Evolutionary conservation across 2,797 vertebrate species (phyloP), one percentile per base, ranked within the genome.

Genomic region (Liparis tanakae): DNA sequence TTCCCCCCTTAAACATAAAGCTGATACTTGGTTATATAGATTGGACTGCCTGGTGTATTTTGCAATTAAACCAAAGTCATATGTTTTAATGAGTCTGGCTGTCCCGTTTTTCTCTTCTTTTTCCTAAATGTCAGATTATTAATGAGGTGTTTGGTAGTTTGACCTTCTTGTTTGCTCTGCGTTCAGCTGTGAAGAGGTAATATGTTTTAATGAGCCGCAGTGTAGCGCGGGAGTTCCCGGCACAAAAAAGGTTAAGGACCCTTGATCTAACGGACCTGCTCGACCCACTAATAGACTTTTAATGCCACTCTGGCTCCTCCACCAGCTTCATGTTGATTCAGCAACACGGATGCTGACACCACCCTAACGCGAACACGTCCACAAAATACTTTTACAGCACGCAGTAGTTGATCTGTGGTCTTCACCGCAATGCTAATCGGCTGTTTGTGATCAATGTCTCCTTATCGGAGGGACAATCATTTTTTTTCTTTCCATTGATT

Each of bases 141-240:
- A 85, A 85, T 86, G 78, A 84, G 84, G 33, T 65, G 79, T 78
- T 81, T 67, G 79, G 39, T 66, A 7, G 3, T 76, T 54, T 85
- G 84, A 87, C 88, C 74, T 81, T 79, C 56, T 41, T 81, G 82
- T 68, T 88, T 81, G 59, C n/a, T 82, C 72, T 71, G 69, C 43
- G 33, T 76, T 87, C 33, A 58, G 54, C 85, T 66, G 68, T 77
- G 72, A 71, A 69, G 80, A 43, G 39, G 79, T 70, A 53, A 72
- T 69, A 39, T 66, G 80, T 66, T 81, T 75, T 90, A 86, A 87
- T 79, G 82, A 85, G 80, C 13, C 25, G 6, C 30, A 36, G 53
- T 76, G 73, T 0, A 66, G 74, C 78, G 73, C 20, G 1, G 60
- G 80, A 72, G 18, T 74, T 54, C 70, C 46, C 59, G 15, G 62